Base-by-base conservation (phyloP, 2,888 invertebrate species). In the Gastracanthus pulcherrimus region DNA sequence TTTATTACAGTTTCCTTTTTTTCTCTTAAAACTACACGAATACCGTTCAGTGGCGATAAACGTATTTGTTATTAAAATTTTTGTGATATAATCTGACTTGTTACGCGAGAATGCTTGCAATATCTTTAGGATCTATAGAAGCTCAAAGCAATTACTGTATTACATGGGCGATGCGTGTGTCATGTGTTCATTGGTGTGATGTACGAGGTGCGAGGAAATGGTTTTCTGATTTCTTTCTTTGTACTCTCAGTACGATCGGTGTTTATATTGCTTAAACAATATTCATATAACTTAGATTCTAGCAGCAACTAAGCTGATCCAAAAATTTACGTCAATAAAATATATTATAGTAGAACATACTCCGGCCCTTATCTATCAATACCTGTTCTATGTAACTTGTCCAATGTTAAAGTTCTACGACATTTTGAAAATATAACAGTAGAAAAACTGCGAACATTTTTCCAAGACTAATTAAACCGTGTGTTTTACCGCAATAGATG, bases 301-400 rank as follows among this genome's bases (percentile, higher is more conserved):
- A 86, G 51, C 64, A 76, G 76, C 66, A 78, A 83, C 77, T 83
- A 83, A 77, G 80, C 78, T 81, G 84, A 82, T 84, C 83, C 19
- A 82, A 70, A 74, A 80, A 74, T 83, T 79, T 82, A 80, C 77
- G 82, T 81, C 81, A 77, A 83, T 83, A 84, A 81, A 84, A 80
- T 81, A 76, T 84, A 83, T 76, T 51, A 76, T 74, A 76, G 19
- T 76, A 77, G 72, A 58, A 74, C 60, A 69, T 69, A 60, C 41
- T 74, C 26, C 36, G 11, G 19, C 64, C 23, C 41, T 48, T 64
- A 67, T 19, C 38, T 71, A 66, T 29, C 34, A 34, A 74, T 74
- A 60, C 48, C 41, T 62, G 64, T 75, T 48, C 41, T 69, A 81
- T 66, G 45, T 60, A 45, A 69, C 26, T 41, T 69, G 26, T 23